Evolutionary conservation across 64 coral and sea anemone species (phyloP), one percentile per base, ranked within the genome.

Genomic region (Orbicella faveolata): DNA sequence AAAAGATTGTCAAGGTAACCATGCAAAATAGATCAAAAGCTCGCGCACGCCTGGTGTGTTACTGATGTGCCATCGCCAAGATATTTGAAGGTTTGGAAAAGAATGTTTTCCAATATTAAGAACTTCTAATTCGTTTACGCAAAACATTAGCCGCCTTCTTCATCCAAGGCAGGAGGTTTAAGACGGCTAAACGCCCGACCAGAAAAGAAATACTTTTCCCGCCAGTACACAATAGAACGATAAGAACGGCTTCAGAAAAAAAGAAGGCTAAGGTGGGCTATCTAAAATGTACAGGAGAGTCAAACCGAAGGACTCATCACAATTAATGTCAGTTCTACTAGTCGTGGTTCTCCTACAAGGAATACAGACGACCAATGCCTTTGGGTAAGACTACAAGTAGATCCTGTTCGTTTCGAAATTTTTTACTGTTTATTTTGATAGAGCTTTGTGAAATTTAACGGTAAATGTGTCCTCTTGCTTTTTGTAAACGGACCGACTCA

Each of bases 81-180:
- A 36, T 19, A 85, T 85, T 85, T 72, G 21, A 85, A 41, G 63
- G 36, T 70, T 85, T 65, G 65, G 36, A 73, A 73, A 73, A 85
- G 82, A 85, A 85, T 85, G 82, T 34, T 41, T 68, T 13, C 1
- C 10, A 9, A 72, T 85, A 66, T 72, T 73, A 85, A 21, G 9
- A 72, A 36, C 68, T 72, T 72, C 63, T 53, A 30, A 67, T 83
- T 68, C 65, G 55, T 73, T 85, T 52, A 66, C 64, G 21, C 13
- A 70, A 26, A 67, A 21, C 82, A 85, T 85, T 52, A 69, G 20
- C 35, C 20, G 19, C 64, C 63, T 52, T 72, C 36, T 52, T 52
- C 37, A 44, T 8, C 64, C 23, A n/a, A 26, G 37, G 65, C 21
- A 15, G 36, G 13, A 85, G 37, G 53, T 10, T 52, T 20, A 51